phyloP scores from a whole-genome alignment of 1,140 invertebrate species.

The Platyura marginata region DNA sequence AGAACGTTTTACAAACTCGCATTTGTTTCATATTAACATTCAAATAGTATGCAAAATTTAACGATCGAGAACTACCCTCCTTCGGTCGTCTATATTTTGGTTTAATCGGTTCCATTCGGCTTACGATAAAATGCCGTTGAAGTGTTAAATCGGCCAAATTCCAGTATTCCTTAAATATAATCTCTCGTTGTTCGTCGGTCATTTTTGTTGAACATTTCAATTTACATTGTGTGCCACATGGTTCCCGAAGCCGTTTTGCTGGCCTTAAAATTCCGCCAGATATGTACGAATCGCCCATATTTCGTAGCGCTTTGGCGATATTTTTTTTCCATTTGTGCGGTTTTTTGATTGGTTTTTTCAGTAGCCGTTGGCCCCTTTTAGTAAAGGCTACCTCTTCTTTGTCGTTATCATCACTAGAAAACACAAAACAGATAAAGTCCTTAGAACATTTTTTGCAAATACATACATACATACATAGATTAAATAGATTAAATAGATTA shows the following conservation, averaged over 20 bases:
- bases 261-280: neutral
- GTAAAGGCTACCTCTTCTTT: neutral
- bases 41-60: neutral
- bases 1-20: neutral
- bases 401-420: neutral
- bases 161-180: neutral
- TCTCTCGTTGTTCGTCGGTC: neutral
- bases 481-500: no score
- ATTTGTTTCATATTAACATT: neutral
- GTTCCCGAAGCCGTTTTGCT: neutral
- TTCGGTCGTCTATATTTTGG: neutral
- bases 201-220: neutral
- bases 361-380: neutral
- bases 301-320: neutral
- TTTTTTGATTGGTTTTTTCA: neutral
- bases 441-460: no score
- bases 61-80: neutral
- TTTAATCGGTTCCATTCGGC: neutral
- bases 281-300: neutral
- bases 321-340: neutral
- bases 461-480: no score
- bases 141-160: neutral
- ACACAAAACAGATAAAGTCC: neutral
- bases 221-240: neutral
- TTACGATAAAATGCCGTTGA: neutral